These are phyloP conservation scores for Cyphomyrus plagiostoma DNA, from an alignment of 2,113 vertebrate genomes.

Conservation along the genomic window DNA sequence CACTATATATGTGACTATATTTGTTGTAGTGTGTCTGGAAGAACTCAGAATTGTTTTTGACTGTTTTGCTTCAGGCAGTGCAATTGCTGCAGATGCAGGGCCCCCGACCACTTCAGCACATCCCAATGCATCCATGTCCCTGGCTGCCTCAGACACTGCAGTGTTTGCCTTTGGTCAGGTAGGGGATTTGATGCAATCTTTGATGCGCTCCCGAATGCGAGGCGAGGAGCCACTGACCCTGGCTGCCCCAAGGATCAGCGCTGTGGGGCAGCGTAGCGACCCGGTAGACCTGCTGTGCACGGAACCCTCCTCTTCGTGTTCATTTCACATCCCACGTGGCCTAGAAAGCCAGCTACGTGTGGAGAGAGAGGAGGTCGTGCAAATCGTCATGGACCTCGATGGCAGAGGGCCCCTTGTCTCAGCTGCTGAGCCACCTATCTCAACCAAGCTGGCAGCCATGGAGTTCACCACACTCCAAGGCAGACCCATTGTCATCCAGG, in stretches of 20 bases:
- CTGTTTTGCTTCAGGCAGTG: constrained; percentile 44
- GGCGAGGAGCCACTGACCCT: constrained; percentile 47
- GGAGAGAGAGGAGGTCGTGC: constrained; percentile 53
- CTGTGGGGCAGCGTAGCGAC: constrained; percentile 48
- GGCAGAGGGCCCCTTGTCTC: constrained; percentile 38
- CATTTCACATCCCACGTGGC: constrained; percentile 50
- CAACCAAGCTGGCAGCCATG: constrained; percentile 60
- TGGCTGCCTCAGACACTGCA: constrained; percentile 18
- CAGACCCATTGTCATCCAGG: constrained; percentile 45
- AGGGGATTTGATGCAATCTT: constrained; percentile 45
- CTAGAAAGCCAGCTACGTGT: constrained; percentile 42
- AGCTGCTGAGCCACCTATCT: constrained; percentile 50
- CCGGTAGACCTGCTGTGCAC: constrained; percentile 55
- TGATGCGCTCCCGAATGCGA: constrained; percentile 45
- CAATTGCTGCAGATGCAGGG: constrained; percentile 44
- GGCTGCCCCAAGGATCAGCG: constrained; percentile 44
- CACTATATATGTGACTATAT: not conserved
- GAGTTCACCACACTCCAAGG: constrained; percentile 62
- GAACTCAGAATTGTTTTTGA: not conserved
- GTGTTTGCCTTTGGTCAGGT: constrained; percentile 48
- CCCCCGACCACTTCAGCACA: not conserved
- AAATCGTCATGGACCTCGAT: constrained; percentile 54
- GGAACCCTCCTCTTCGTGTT: constrained; percentile 29
- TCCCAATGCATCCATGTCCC: not conserved
- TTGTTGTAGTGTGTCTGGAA: not conserved